Base-by-base conservation (phyloP, 2,797 vertebrate species). In the Decapterus maruadsi region DNA sequence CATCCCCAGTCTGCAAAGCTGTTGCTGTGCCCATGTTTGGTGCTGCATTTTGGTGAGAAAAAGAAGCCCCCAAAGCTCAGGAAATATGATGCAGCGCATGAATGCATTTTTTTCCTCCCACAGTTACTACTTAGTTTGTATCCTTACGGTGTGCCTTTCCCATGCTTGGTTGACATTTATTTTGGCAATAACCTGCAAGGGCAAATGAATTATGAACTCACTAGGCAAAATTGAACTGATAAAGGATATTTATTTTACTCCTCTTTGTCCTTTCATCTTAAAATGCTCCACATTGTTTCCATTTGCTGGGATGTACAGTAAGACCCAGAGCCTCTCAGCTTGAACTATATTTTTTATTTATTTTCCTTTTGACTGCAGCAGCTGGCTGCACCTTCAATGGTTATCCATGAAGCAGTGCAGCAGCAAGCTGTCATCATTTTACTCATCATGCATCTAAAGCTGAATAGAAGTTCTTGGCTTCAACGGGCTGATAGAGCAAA, bases 101-200 rank as follows among this genome's bases (percentile, higher is more conserved):
- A 82, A 78, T 80, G 76, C 76, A 69, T 80, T 79, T 60, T 78
- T 70, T 68, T 75, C 80, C 68, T n/a, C 62, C 16, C 67, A 64
- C 72, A 69, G 82, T 71, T 85, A 88, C 91, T 88, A 82, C 84
- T 85, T 72, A 65, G 55, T 80, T 76, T 88, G 67, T 78, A 77
- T 89, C 83, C 81, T 91, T 73, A 86, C 89, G 87, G 81, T 89
- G 75, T 90, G 72, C 72, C 66, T 81, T 85, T 77, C 73, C 75
- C 72, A 78, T 72, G 78, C 88, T 93, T 91, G 92, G 90, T 90
- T 92, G 88, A 85, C 87, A 92, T 93, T 93, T 91, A 87, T 90
- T 86, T 90, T 89, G 83, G 87, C 87, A 89, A 89, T 89, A 87
- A 91, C 86, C 83, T 87, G 76, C 86, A 89, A 90, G 90, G 90